phyloP scores from a whole-genome alignment of 2,888 invertebrate species.

The Caenorhabditis virilis region DNA sequence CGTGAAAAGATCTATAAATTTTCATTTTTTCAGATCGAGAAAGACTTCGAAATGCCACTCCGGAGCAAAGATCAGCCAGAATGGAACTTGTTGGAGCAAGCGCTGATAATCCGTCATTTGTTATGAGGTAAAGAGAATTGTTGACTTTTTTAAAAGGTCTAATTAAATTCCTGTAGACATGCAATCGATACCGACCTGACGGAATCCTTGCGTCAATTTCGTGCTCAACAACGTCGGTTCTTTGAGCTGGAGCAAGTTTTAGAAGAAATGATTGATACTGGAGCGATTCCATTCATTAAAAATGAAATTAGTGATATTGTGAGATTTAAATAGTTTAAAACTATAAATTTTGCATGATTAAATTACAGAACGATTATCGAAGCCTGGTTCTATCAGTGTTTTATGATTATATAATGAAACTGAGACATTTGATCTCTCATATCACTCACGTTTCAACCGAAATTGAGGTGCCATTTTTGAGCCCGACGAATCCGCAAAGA shows the following conservation, averaged over 20 bases:
- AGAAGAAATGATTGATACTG: constrained; percentile 12
- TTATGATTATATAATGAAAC: constrained; percentile 12
- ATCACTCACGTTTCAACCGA: constrained; percentile 14
- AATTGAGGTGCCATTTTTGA: constrained; percentile 16
- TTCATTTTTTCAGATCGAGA: background rate
- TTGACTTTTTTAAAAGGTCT: background rate
- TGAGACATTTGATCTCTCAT: constrained; percentile 21
- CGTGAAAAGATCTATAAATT: no score
- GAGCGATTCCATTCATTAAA: constrained; percentile 8
- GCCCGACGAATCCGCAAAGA: constrained; percentile 4
- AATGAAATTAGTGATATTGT: background rate
- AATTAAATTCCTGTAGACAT: constrained; percentile 7
- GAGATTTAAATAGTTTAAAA: background rate
- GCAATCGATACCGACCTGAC: constrained; percentile 17
- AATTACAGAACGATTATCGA: constrained; percentile 10
- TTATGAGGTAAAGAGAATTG: background rate
- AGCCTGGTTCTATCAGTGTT: constrained; percentile 14
- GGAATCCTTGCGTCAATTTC: constrained; percentile 4
- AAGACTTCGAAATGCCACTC: background rate
- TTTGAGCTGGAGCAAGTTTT: constrained; percentile 12
- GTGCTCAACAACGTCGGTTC: constrained; percentile 8
- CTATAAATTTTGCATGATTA: background rate
- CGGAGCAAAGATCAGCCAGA: background rate
- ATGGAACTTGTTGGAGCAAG: background rate
- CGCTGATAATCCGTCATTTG: background rate